These are phyloP conservation scores for Erpobdella octoculata DNA, from an alignment of 2,888 invertebrate genomes.

Conservation along the genomic window DNA sequence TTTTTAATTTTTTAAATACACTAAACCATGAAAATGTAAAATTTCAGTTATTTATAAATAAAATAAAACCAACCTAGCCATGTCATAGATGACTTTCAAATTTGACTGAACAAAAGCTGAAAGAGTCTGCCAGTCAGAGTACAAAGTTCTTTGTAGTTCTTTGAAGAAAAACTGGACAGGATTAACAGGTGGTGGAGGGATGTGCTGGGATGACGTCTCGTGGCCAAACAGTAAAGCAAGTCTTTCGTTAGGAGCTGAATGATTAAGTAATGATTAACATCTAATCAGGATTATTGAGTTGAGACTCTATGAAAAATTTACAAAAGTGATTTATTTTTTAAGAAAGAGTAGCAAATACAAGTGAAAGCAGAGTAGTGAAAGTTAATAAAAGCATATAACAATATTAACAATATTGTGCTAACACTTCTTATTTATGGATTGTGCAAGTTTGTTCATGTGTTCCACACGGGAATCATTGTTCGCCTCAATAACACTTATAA, in stretches of 20 bases:
- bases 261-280: not conserved
- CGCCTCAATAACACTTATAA: not conserved
- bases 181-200: not conserved
- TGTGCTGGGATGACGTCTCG: not conserved
- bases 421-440: not conserved
- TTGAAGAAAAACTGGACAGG: not conserved
- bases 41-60: not conserved
- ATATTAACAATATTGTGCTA: not conserved
- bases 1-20: no score
- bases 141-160: not conserved
- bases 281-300: no score
- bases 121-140: constrained; percentile 4
- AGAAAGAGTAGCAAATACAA: no score
- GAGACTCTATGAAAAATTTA: no score
- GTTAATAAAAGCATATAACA: not conserved
- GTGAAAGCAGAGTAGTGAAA: no score
- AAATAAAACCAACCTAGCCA: not conserved
- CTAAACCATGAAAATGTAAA: not conserved
- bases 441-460: not conserved
- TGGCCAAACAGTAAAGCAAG: not conserved
- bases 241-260: constrained; percentile 7
- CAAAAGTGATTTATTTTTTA: no score
- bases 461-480: not conserved
- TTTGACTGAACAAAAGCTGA: not conserved
- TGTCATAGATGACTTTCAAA: not conserved